Evolutionary conservation across 2,888 invertebrate genomes (phyloP).

Genomic region (Drosophila imparisetae): DNA sequence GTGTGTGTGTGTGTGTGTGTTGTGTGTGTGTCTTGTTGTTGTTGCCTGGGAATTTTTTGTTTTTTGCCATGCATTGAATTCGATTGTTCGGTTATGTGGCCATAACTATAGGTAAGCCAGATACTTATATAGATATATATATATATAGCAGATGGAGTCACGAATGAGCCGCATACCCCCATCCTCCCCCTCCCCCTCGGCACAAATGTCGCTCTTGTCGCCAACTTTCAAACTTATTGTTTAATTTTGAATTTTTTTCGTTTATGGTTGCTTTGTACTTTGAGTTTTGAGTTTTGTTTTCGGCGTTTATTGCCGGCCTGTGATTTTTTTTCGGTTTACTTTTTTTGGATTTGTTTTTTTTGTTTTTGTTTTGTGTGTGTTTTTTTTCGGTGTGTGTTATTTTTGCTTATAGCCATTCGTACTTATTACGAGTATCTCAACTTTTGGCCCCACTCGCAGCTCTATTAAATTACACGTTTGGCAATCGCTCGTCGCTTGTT

Average conservation of each 20-base stretch:
- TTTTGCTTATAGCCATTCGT: constrained; percentile 19
- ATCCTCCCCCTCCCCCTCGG: not conserved
- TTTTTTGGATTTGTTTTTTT: constrained; percentile 2
- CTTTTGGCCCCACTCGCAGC: constrained; percentile 71
- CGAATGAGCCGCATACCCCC: constrained; percentile 17
- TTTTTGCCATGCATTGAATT: constrained; percentile 55
- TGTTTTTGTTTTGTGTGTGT: not conserved
- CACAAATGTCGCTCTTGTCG: constrained; percentile 13
- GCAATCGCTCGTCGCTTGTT: constrained; percentile 62
- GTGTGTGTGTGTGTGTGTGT: constrained; percentile 16
- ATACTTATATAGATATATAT: constrained; percentile 9
- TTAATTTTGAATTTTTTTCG: constrained; percentile 51
- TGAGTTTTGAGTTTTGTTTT: constrained; percentile 57
- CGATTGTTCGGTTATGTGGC: constrained; percentile 58
- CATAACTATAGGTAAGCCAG: constrained; percentile 21
- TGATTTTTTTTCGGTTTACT: constrained; percentile 55
- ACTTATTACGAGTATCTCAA: constrained; percentile 63
- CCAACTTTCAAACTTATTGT: constrained; percentile 74
- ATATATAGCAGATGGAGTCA: constrained; percentile 12
- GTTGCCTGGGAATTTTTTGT: constrained; percentile 53
- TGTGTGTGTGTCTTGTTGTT: constrained; percentile 16
- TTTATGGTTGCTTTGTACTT: constrained; percentile 75
- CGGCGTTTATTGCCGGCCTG: constrained; percentile 71
- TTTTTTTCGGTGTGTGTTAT: not conserved
- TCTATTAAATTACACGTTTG: constrained; percentile 75